Conservation (phyloP, 2,888 invertebrate genomes). For the Lacanobia oleracea region DNA sequence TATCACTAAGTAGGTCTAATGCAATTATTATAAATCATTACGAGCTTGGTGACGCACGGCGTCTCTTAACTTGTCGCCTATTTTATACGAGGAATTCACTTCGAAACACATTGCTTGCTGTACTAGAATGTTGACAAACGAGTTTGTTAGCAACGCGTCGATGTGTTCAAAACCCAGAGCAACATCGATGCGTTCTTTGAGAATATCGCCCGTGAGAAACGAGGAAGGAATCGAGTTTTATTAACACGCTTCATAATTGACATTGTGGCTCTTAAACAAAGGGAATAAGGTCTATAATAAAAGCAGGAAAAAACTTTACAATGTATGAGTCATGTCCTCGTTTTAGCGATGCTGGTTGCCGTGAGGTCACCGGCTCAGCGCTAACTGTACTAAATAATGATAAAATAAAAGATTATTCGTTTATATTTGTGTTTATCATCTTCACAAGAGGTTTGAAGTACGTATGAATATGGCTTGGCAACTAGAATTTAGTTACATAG, state of each 20-base stretch:
- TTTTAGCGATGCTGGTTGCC: conserved; percentile 52
- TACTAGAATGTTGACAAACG: conserved; percentile 42
- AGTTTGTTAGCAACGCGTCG: conserved; percentile 18
- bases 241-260: conserved; percentile 20
- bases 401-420: conserved; percentile 8
- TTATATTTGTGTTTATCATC: neutral
- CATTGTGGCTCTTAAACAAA: conserved; percentile 12
- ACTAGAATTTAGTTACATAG: no score
- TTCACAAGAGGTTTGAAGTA: neutral
- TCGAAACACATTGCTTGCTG: conserved; percentile 24
- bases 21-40: neutral
- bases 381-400: conserved; percentile 34
- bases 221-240: conserved; percentile 47
- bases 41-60: conserved; percentile 25
- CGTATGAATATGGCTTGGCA: conserved; percentile 5
- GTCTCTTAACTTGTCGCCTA: conserved; percentile 16
- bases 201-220: conserved; percentile 35
- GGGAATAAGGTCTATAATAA: conserved; percentile 26
- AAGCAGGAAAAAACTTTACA: conserved; percentile 36
- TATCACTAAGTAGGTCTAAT: neutral
- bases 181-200: conserved; percentile 17
- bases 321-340: conserved; percentile 57
- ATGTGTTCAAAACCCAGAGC: conserved; percentile 31
- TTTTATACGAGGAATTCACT: neutral
- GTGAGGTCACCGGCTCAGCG: conserved; percentile 56